Evolutionary conservation across 1,140 invertebrate genomes (phyloP).

Genomic region (Bathynomus jamesi): DNA sequence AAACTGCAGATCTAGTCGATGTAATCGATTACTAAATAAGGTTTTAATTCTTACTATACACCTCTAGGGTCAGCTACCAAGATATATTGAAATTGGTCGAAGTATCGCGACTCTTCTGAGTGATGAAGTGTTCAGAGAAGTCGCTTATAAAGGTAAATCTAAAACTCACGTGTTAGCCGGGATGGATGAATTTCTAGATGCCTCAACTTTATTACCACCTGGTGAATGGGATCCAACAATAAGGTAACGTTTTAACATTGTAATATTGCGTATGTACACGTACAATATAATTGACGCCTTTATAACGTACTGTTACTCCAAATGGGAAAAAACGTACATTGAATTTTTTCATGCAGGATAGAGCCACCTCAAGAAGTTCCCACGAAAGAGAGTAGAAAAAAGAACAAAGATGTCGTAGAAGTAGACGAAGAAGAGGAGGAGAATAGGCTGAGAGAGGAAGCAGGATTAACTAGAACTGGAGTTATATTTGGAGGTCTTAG

Average conservation of each 20-base stretch:
- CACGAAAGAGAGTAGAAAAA: slow-evolving; percentile 63
- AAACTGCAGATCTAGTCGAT: too few species aligned
- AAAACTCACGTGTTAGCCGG: slow-evolving; percentile 88
- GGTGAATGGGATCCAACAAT: slow-evolving; percentile 99
- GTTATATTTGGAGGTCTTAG: slow-evolving; percentile 79
- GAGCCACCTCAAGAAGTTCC: slow-evolving; percentile 91
- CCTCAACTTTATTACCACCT: slow-evolving; percentile 83
- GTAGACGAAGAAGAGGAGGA: slow-evolving; percentile 76
- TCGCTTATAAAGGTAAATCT: slow-evolving; percentile 90
- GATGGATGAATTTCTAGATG: slow-evolving; percentile 94
- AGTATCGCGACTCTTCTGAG: slow-evolving; percentile 98
- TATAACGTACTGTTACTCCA: too few species aligned
- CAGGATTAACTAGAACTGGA: slow-evolving; percentile 74
- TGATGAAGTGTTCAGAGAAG: slow-evolving; percentile 97
- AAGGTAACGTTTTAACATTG: too few species aligned
- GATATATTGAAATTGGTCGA: slow-evolving; percentile 94
- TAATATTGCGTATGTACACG: too few species aligned
- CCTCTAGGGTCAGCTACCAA: slow-evolving; percentile 59
- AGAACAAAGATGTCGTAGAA: slow-evolving; percentile 58
- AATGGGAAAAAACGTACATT: too few species aligned
- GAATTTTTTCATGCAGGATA: slow-evolving; percentile 58
- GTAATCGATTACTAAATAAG: too few species aligned
- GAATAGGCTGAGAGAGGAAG: slow-evolving; percentile 62
- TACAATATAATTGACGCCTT: too few species aligned
- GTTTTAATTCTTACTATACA: too few species aligned